Conservation (phyloP, 2,797 vertebrate species). For the Morelia viridis region DNA sequence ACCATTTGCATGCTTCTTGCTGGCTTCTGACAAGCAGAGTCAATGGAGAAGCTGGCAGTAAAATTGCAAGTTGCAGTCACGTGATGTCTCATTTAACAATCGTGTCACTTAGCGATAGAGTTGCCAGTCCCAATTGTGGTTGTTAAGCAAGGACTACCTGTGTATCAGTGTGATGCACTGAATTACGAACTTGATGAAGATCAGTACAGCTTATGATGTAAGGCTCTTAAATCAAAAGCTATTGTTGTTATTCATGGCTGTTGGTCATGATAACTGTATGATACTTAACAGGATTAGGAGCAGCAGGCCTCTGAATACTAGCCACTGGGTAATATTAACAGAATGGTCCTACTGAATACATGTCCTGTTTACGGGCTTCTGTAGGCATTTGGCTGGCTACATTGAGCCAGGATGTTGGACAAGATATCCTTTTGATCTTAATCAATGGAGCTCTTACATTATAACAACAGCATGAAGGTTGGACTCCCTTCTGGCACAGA, state of each 20-base stretch:
- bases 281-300: background rate
- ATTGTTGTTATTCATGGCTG: background rate
- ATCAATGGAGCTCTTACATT: too few species aligned
- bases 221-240: background rate
- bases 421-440: background rate
- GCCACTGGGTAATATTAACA: background rate
- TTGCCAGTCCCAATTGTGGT: background rate
- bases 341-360: background rate
- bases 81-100: background rate
- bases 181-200: background rate
- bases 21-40: background rate
- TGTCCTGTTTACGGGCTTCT: background rate
- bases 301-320: background rate
- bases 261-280: too few species aligned
- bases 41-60: background rate
- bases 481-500: background rate
- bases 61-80: background rate
- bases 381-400: background rate
- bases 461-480: background rate
- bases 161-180: background rate
- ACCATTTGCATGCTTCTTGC: background rate
- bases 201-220: background rate
- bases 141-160: background rate
- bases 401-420: background rate
- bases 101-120: background rate